Evolutionary conservation across 2,113 vertebrate species (phyloP), one percentile per base, ranked within the genome.

Genomic region (Solenodon paradoxus): DNA sequence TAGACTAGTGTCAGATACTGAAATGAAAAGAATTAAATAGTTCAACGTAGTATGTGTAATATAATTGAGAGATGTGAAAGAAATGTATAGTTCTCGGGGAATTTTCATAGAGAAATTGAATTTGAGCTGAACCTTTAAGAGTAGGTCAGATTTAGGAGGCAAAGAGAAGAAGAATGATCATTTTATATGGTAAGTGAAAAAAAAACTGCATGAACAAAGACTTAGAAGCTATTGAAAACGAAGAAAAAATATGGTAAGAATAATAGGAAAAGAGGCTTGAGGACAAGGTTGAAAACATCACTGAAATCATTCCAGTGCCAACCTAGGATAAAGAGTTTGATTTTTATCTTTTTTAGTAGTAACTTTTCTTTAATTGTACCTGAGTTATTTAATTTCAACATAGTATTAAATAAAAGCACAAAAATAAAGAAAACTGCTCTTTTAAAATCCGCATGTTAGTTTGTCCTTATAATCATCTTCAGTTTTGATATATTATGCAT

Each of bases 1-100:
- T 82, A 55, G 26, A 92, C 83, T 57, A 64, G 55, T 87, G 69
- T 64, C n/a, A 92, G 30, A 82, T 90, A 89, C 88, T 94, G 51
- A 92, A 83, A 51, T 89, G 26, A 66, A 88, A 88, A 42, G 30
- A 49, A 71, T 74, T 57, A 74, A 59, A 49, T 66, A 83, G 55
- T 90, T 79, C 51, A 80, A 38, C 28, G 45, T 13, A 91, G 16
- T 82, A 38, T 61, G 19, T 83, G 13, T 15, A 68, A 26, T 68
- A 13, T 88, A 69, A 80, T 91, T 80, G 53, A 24, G 53, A 88
- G 4, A 57, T n/a, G 17, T 45, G 10, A 72, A 87, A 78, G 32
- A 87, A 83, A 90, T 80, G 61, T 49, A 38, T 59, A 45, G 22
- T 72, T 16, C 24, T 80, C 26, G 57, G 9, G 12, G 7, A 57